A percentile compares a stretch with the other conserved stretches of the same genome.
Evolutionary conservation across 2,797 vertebrate species (phyloP).

Genomic region (Sarcophilus harrisii): DNA sequence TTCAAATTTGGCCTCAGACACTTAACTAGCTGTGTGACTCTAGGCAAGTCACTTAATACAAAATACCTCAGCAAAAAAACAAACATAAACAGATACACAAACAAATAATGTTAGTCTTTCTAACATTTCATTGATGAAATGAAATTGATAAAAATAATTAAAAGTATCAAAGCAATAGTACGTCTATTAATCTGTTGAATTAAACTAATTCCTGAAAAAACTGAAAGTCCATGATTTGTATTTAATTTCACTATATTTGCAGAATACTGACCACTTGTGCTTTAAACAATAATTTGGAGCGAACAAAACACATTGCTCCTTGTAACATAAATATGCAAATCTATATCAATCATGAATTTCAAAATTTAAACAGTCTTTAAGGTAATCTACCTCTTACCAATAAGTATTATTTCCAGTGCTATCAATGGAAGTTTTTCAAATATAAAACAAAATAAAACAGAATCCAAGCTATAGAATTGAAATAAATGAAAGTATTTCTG

Average conservation of each 20-base stretch:
- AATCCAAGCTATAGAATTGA: background rate
- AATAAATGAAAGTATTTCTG: background rate
- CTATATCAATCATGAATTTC: no score
- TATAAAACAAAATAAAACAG: background rate
- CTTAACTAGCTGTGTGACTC: no score
- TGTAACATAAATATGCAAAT: no score
- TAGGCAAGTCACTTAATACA: no score
- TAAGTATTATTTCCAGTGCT: background rate
- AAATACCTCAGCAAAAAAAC: no score
- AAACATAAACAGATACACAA: no score
- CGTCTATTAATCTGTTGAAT: background rate
- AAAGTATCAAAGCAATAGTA: no score
- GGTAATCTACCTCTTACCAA: background rate
- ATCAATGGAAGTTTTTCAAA: background rate
- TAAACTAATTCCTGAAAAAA: background rate
- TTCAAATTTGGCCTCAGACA: no score
- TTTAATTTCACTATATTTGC: background rate
- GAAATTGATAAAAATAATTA: no score
- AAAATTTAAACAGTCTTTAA: background rate
- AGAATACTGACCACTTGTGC: background rate
- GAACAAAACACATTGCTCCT: background rate
- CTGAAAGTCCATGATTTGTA: background rate
- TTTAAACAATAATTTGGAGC: conserved; percentile 1
- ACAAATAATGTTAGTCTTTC: no score
- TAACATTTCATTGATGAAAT: no score